Percentiles rank a stretch among this genome's conserved stretches.
Evolutionary conservation across 2,797 vertebrate species (phyloP).

Genomic region (Thunnus albacares): DNA sequence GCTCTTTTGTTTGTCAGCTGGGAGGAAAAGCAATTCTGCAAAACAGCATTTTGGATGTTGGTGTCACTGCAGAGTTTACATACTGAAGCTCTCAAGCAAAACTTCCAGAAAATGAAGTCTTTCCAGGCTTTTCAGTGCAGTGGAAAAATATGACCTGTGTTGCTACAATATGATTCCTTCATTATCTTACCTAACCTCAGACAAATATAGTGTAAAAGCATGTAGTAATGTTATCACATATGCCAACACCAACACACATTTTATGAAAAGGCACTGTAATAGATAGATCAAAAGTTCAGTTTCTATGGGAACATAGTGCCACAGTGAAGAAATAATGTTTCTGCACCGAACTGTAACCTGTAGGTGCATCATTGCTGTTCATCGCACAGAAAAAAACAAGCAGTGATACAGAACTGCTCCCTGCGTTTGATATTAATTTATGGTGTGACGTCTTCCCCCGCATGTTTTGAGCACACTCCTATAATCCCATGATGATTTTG

Average conservation of each 20-base stretch:
- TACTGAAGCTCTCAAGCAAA: conserved; percentile 12
- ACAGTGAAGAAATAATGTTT: conserved; percentile 1
- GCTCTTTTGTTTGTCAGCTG: conserved; percentile 38
- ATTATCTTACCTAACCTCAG: background rate
- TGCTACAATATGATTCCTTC: background rate
- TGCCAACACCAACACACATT: background rate
- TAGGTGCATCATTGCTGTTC: conserved; percentile 1
- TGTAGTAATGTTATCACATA: background rate
- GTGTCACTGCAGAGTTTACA: conserved; percentile 38
- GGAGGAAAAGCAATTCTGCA: conserved; percentile 14
- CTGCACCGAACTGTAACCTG: conserved; percentile 1
- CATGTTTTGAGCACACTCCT: background rate
- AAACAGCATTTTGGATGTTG: conserved; percentile 38
- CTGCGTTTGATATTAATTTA: background rate
- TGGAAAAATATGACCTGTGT: background rate
- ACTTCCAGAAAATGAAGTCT: conserved; percentile 10
- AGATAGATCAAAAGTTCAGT: conserved; percentile 13
- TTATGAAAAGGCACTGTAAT: background rate
- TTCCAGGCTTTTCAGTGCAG: background rate
- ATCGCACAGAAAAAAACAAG: conserved; percentile 1
- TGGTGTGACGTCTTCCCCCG: background rate
- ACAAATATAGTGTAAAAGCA: background rate
- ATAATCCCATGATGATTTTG: background rate
- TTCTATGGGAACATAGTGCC: conserved; percentile 8
- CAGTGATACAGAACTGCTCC: background rate